These are phyloP conservation scores for Trichoplusia ni DNA, from an alignment of 1,140 invertebrate genomes.

Conservation along the genomic window DNA sequence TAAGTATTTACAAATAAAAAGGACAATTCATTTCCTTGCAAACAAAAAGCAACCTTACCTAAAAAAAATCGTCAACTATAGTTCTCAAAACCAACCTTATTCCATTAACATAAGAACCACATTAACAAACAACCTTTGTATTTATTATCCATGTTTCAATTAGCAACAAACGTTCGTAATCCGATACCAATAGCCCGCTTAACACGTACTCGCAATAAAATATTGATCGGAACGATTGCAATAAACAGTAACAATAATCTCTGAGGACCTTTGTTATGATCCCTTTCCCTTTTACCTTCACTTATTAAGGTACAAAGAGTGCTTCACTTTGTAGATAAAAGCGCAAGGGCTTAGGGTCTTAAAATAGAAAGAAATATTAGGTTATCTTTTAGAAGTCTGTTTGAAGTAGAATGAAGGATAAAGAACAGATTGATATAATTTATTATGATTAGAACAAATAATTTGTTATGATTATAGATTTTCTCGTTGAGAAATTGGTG, in stretches of 20 bases:
- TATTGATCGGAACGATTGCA: slow-evolving; percentile 7
- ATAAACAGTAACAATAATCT: slow-evolving; percentile 18
- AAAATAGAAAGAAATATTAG: no score
- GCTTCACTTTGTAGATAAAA: neutral
- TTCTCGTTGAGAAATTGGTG: no score
- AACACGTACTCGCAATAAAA: slow-evolving; percentile 17
- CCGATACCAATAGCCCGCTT: slow-evolving; percentile 3
- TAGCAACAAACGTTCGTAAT: neutral
- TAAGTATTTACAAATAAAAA: no score
- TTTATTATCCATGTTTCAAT: neutral
- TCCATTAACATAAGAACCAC: neutral
- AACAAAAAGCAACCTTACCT: no score
- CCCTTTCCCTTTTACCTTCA: neutral
- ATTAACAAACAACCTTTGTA: neutral
- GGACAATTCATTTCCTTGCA: no score
- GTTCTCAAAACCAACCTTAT: neutral
- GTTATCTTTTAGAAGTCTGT: no score
- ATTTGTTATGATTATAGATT: no score
- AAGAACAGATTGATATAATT: no score
- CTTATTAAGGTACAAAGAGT: neutral
- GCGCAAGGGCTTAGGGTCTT: neutral
- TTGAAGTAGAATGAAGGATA: no score
- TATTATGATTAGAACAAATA: no score
- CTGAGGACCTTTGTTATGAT: slow-evolving; percentile 13
- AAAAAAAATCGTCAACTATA: no score